Percentiles rank a stretch among this genome's conserved stretches.
Conservation (phyloP, 1,140 invertebrate genomes). For the Idris sp. region DNA sequence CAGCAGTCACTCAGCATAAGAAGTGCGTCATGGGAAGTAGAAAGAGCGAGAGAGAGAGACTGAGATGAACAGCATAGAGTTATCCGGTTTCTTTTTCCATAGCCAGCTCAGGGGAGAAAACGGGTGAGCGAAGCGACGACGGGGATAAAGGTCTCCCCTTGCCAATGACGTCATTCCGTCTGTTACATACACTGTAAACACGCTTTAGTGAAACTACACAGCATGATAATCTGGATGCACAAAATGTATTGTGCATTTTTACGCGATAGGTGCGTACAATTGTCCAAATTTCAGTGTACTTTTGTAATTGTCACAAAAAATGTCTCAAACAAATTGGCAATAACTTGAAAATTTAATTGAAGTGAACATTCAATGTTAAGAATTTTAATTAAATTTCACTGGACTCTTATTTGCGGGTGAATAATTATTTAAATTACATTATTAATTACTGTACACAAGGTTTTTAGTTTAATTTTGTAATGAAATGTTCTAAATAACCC, state of each 20-base stretch:
- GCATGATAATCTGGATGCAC: too few relatives aligned
- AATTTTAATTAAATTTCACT: too few relatives aligned
- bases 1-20: slow-evolving; percentile 50
- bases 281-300: too few relatives aligned
- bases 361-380: too few relatives aligned
- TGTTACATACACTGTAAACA: too few relatives aligned
- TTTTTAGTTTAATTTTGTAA: slow-evolving; percentile 27
- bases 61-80: slow-evolving; percentile 59
- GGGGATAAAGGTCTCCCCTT: slow-evolving; percentile 62
- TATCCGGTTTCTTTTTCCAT: slow-evolving; percentile 70
- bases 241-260: too few relatives aligned
- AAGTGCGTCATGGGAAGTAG: slow-evolving; percentile 67
- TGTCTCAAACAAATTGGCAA: too few relatives aligned
- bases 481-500: slow-evolving; percentile 48
- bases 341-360: too few relatives aligned
- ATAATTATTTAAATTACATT: too few relatives aligned
- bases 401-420: too few relatives aligned
- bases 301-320: too few relatives aligned
- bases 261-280: slow-evolving; percentile 48
- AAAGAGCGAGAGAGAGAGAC: slow-evolving; percentile 30
- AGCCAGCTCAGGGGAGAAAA: slow-evolving; percentile 54
- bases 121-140: slow-evolving; percentile 40
- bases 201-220: too few relatives aligned
- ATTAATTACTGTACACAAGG: slow-evolving; percentile 53
- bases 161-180: slow-evolving; percentile 65